These are phyloP conservation scores for Drosophila kepulauana DNA, from an alignment of 1,140 invertebrate genomes.

Conservation along the genomic window DNA sequence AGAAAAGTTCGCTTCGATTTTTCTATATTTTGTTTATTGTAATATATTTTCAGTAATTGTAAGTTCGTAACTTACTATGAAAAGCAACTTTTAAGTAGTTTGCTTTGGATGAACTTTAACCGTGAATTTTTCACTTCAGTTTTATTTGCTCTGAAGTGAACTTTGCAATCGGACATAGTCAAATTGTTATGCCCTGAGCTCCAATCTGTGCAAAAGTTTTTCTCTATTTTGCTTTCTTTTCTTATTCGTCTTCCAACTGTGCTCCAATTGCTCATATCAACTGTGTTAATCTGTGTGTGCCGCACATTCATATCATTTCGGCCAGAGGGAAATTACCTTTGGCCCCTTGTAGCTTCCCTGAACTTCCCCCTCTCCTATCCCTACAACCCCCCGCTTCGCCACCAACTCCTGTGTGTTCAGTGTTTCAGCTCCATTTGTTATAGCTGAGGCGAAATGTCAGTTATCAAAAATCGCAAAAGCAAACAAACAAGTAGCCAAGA, in stretches of 20 bases:
- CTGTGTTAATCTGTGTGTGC: constrained; percentile 29
- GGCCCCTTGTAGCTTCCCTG: not conserved
- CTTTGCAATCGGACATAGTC: not conserved
- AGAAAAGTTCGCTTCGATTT: too few relatives aligned
- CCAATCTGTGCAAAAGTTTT: constrained; percentile 15
- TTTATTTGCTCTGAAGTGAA: too few relatives aligned
- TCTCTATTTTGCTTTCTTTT: too few relatives aligned
- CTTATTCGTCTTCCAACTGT: not conserved
- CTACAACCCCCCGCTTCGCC: too few relatives aligned
- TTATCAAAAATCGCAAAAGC: constrained; percentile 70
- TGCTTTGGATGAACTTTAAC: too few relatives aligned
- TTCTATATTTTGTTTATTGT: too few relatives aligned
- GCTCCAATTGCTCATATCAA: constrained; percentile 37
- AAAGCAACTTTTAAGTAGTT: too few relatives aligned
- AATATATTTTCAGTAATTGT: too few relatives aligned
- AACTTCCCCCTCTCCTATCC: not conserved
- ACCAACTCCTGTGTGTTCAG: too few relatives aligned
- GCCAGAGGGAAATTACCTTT: constrained; percentile 36
- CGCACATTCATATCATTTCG: constrained; percentile 38
- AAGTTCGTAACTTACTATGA: too few relatives aligned
- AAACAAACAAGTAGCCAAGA: constrained; percentile 76
- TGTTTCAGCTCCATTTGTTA: constrained; percentile 27
- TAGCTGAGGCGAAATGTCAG: constrained; percentile 66
- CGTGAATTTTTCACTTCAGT: too few relatives aligned
- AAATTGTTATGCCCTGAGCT: constrained; percentile 15